phyloP scores from a whole-genome alignment of 2,888 invertebrate genomes.

The Rhogogaster chlorosoma region DNA sequence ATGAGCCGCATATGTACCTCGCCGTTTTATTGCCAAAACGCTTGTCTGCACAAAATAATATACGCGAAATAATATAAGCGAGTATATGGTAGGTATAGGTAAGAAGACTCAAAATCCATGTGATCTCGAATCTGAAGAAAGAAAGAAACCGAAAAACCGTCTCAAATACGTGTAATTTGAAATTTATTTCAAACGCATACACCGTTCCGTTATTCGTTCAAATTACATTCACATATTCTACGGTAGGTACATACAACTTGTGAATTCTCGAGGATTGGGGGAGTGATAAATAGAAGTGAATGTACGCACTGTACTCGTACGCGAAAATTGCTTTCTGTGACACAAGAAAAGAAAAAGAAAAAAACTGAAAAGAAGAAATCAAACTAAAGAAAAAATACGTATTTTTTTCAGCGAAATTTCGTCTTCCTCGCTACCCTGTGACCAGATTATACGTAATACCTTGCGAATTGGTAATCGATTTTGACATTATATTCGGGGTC shows the following conservation, averaged over 20 bases:
- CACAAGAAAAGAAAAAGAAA: neutral
- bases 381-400: neutral
- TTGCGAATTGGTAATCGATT: neutral
- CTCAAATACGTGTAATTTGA: neutral
- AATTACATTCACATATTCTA: neutral
- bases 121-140: neutral
- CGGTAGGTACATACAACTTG: neutral
- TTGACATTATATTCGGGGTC: neutral
- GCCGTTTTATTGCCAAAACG: constrained; percentile 13
- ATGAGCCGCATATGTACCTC: neutral
- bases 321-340: neutral
- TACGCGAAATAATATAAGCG: neutral
- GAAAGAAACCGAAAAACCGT: neutral
- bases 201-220: constrained; percentile 7
- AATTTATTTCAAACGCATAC: constrained; percentile 2
- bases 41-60: neutral
- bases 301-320: neutral
- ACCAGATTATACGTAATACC: neutral
- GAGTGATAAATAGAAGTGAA: neutral
- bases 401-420: neutral
- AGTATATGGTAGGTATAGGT: too few relatives aligned
- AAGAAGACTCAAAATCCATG: neutral
- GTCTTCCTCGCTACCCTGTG: neutral
- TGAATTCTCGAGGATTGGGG: neutral
- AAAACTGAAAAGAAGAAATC: neutral